These are phyloP conservation scores for Paramacrobiotus metropolitanus DNA, from an alignment of 1,140 invertebrate genomes.

Conservation along the genomic window DNA sequence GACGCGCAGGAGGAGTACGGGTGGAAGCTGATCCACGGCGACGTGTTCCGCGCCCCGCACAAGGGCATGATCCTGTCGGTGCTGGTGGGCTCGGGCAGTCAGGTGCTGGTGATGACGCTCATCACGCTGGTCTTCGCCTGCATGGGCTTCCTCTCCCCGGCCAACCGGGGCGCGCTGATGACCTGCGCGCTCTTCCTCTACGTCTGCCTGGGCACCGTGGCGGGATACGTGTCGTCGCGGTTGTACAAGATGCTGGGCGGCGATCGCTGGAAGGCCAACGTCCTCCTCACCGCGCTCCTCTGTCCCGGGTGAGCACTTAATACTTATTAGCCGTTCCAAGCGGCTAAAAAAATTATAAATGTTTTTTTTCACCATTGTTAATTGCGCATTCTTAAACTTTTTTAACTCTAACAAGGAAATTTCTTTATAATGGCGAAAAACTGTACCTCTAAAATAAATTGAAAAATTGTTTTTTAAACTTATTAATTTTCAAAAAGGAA, in stretches of 20 bases:
- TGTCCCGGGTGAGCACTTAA: conserved; percentile 53
- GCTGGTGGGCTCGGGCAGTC: conserved; percentile 73
- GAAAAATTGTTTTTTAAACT: no score
- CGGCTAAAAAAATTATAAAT: no score
- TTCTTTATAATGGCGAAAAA: no score
- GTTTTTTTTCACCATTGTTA: no score
- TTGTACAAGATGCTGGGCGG: conserved; percentile 87
- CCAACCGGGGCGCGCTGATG: conserved; percentile 92
- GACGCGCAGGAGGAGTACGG: conserved; percentile 97
- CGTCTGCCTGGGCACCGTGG: conserved; percentile 76
- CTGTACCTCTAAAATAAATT: no score
- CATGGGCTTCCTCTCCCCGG: conserved; percentile 86
- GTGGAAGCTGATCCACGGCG: conserved; percentile 91
- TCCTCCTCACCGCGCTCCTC: conserved; percentile 76
- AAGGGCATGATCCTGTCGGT: conserved; percentile 89
- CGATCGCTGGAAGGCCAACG: conserved; percentile 94
- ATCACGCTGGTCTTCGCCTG: conserved; percentile 69
- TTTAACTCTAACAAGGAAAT: no score
- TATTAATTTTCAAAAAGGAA: no score
- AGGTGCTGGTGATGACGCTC: conserved; percentile 47
- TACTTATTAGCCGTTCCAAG: no score
- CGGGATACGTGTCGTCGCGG: conserved; percentile 80
- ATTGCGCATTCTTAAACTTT: no score
- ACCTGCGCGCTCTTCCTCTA: conserved; percentile 81
- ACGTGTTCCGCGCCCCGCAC: conserved; percentile 79